Evolutionary conservation across 2,888 invertebrate species (phyloP).

Genomic region (Chrysina gloriosa): DNA sequence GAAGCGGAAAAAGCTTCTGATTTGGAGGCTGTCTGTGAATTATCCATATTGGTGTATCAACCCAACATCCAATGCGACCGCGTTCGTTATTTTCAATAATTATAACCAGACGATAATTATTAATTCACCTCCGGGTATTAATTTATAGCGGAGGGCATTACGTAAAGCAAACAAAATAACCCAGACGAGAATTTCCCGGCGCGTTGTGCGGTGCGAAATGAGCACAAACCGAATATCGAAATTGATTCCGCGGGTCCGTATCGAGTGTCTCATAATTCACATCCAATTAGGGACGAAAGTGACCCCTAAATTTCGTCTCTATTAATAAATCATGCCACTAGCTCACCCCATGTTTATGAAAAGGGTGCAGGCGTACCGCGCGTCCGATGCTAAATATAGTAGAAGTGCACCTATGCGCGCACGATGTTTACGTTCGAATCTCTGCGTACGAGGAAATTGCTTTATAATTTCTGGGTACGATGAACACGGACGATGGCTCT

Average conservation of each 20-base stretch:
- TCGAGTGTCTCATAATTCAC: slow-evolving; percentile 53
- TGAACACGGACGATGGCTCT: not conserved
- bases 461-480: slow-evolving; percentile 26
- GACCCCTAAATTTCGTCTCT: slow-evolving; percentile 50
- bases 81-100: too few relatives aligned
- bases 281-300: slow-evolving; percentile 55
- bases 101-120: too few relatives aligned
- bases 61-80: too few relatives aligned
- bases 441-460: slow-evolving; percentile 1
- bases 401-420: not conserved
- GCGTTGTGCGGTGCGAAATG: not conserved
- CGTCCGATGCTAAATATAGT: slow-evolving; percentile 1
- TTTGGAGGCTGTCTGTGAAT: too few relatives aligned
- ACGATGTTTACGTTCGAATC: slow-evolving; percentile 11
- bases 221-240: slow-evolving; percentile 35
- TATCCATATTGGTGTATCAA: too few relatives aligned
- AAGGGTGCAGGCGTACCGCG: slow-evolving; percentile 37
- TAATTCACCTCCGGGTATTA: too few relatives aligned
- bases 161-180: slow-evolving; percentile 12
- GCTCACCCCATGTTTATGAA: slow-evolving; percentile 50
- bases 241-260: slow-evolving; percentile 45
- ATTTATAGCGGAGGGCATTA: too few relatives aligned
- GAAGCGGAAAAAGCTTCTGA: too few relatives aligned
- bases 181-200: slow-evolving; percentile 2
- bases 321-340: slow-evolving; percentile 54